A percentile compares a stretch with the other conserved stretches of the same genome.
These are phyloP conservation scores for Asteroscopus sphinx DNA, from an alignment of 2,888 invertebrate genomes.

Conservation along the genomic window DNA sequence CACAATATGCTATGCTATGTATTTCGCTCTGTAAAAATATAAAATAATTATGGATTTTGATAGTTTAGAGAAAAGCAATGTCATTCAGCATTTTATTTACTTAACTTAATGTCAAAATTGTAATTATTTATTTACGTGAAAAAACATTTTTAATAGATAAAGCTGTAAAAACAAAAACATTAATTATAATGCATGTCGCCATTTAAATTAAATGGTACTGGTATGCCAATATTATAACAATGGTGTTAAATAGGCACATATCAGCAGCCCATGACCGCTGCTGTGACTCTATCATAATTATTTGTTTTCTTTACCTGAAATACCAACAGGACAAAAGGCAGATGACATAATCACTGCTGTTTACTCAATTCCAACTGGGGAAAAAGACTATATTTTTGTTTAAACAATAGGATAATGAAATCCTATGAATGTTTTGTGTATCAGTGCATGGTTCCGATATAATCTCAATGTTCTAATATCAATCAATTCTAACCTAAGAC, in stretches of 20 bases:
- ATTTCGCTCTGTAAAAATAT: too few species aligned
- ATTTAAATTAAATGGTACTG: background rate
- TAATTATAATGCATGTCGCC: background rate
- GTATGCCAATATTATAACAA: background rate
- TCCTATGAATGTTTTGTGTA: background rate
- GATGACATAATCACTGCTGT: background rate
- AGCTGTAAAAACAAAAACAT: background rate
- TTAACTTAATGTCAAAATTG: background rate
- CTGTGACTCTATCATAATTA: background rate
- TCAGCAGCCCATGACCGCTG: background rate
- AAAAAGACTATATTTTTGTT: slow-evolving; percentile 6
- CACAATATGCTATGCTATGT: too few species aligned
- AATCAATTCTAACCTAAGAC: too few species aligned
- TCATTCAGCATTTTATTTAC: too few species aligned
- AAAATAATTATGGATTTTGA: too few species aligned
- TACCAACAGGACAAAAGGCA: slow-evolving; percentile 12
- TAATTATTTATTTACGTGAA: background rate
- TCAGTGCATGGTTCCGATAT: background rate
- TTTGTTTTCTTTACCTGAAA: slow-evolving; percentile 4
- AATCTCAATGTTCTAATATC: too few species aligned
- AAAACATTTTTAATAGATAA: background rate
- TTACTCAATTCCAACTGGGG: slow-evolving; percentile 3
- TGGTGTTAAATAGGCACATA: background rate
- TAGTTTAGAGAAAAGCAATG: too few species aligned
- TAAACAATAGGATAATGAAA: slow-evolving; percentile 7